Evolutionary conservation across 1,140 invertebrate species (phyloP), one percentile per base, ranked within the genome.

Genomic region (Drosophila pruinosa): DNA sequence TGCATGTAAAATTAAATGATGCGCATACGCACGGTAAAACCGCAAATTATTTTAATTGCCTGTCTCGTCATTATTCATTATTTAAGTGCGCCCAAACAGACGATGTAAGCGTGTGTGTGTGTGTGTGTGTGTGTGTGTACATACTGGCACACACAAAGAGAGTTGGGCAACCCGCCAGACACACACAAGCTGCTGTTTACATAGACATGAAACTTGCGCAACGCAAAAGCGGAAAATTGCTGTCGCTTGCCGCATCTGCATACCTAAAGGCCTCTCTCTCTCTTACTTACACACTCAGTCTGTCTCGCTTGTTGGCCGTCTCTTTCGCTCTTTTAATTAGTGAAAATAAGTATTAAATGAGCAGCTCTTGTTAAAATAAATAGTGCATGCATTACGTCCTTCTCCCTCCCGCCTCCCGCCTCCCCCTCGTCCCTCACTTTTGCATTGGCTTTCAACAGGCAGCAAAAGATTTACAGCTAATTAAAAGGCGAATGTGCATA

Each of bases 1-100:
- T 89, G 85, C 78, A 81, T 85, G 83, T 78, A 82, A 82, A 86
- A 90, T 86, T 90, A 83, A 90, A 90, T 90, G 89, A 90, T 90
- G 89, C 89, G 83, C 89, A 90, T 90, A 90, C 89, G 89, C 89
- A 90, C 81, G 72, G 71, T 89, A 90, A 79, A 90, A 89, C 89
- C 89, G 81, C 89, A 90, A 90, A 90, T 90, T 90, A 90, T 90
- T 90, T 90, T 90, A 90, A 90, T 90, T 90, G 89, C 89, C 89
- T 90, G 89, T 90, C 89, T 90, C 81, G 89, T 90, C 89, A 90
- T 90, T 90, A 90, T 90, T 90, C 89, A 90, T 89, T 90, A 90
- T 90, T 90, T 90, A 89, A 90, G 83, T 79, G 72, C 76, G 72
- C 75, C 81, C 83, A 90, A 86, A 81, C 78, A 88, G 76, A 59